These are phyloP conservation scores for Scomberomorus guttatus DNA, from an alignment of 2,797 vertebrate species.

Conservation along the genomic window DNA sequence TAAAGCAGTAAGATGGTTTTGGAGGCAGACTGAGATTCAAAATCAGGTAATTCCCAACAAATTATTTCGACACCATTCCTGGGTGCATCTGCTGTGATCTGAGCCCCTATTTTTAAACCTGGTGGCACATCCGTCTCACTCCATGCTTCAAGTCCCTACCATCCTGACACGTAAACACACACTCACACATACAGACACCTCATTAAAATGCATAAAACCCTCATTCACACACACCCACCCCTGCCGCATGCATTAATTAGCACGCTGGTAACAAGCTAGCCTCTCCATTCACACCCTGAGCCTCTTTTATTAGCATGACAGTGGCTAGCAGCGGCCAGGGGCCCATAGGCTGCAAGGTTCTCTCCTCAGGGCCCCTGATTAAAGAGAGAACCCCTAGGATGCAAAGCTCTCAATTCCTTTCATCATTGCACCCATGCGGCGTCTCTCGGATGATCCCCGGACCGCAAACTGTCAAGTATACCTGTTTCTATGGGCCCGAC, in stretches of 20 bases:
- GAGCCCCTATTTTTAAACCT: slow-evolving; percentile 61
- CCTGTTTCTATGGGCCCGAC: slow-evolving; percentile 79
- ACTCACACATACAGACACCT: slow-evolving; percentile 66
- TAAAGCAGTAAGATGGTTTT: slow-evolving; percentile 4
- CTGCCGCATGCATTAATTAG: slow-evolving; percentile 86
- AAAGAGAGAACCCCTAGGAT: slow-evolving; percentile 84
- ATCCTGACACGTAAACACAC: slow-evolving; percentile 62
- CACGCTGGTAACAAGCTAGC: slow-evolving; percentile 85
- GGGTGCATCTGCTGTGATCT: slow-evolving; percentile 50
- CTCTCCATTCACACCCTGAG: slow-evolving; percentile 85
- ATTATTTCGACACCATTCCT: slow-evolving; percentile 41
- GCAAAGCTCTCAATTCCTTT: slow-evolving; percentile 81
- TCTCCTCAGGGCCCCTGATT: slow-evolving; percentile 86
- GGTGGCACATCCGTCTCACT: slow-evolving; percentile 62
- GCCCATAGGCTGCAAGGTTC: slow-evolving; percentile 76
- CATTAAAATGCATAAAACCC: slow-evolving; percentile 79
- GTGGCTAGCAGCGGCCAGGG: slow-evolving; percentile 79
- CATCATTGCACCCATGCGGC: slow-evolving; percentile 78
- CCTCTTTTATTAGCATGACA: slow-evolving; percentile 88
- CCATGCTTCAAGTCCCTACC: slow-evolving; percentile 64
- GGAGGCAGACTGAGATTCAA: slow-evolving; percentile 11
- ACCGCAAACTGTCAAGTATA: slow-evolving; percentile 83
- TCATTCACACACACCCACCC: slow-evolving; percentile 66
- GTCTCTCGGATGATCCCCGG: slow-evolving; percentile 79
- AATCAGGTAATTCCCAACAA: slow-evolving; percentile 42